Percentiles rank a stretch among this genome's conserved stretches.
Conservation (phyloP, 1,140 invertebrate species). For the Ostrea denselamellosa region DNA sequence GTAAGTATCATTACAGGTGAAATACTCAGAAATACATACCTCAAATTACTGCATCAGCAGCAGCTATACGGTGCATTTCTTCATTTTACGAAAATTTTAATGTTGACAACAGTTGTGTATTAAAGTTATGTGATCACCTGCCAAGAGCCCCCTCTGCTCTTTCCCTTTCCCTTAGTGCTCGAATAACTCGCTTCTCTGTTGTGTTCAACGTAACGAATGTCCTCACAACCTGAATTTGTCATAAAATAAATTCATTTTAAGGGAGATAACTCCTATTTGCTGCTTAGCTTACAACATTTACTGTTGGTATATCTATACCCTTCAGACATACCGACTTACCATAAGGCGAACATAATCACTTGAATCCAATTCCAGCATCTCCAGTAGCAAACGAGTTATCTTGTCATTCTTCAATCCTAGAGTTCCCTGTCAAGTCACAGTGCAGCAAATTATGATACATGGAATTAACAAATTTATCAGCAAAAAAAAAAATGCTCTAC, state of each 20-base stretch:
- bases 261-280: background rate
- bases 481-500: too few species aligned
- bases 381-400: slow-evolving; percentile 71
- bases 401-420: slow-evolving; percentile 76
- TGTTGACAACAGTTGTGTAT: too few species aligned
- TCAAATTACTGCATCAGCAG: background rate
- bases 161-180: slow-evolving; percentile 72
- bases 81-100: too few species aligned
- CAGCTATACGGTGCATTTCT: too few species aligned
- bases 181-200: slow-evolving; percentile 70
- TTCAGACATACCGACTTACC: slow-evolving; percentile 62
- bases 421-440: slow-evolving; percentile 69
- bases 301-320: background rate
- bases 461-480: background rate
- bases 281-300: background rate
- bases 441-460: background rate
- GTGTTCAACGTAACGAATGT: slow-evolving; percentile 69
- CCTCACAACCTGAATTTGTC: slow-evolving; percentile 68
- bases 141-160: slow-evolving; percentile 70
- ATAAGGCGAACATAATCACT: slow-evolving; percentile 77
- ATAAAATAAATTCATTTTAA: background rate
- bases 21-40: background rate
- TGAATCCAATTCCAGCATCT: slow-evolving; percentile 77
- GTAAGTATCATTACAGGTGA: background rate
- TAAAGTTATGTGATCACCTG: slow-evolving; percentile 42